These are phyloP conservation scores for Eleginops maclovinus DNA, from an alignment of 2,113 vertebrate genomes.

Conservation along the genomic window DNA sequence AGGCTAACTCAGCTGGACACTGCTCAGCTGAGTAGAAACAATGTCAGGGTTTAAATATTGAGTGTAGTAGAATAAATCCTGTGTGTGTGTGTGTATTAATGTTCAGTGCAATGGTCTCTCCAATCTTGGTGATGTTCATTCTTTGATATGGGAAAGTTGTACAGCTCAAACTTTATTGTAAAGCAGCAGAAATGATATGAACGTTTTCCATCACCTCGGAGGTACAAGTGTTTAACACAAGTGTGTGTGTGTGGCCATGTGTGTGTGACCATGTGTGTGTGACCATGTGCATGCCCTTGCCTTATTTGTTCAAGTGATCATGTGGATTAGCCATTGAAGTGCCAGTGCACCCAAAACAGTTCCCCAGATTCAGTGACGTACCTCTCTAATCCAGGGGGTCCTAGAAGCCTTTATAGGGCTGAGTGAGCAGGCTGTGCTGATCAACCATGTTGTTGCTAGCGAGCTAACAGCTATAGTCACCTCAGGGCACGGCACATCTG, in stretches of 20 bases:
- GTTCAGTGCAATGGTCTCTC: background rate
- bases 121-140: background rate
- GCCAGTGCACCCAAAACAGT: too few species aligned
- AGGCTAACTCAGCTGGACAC: constrained; percentile 2
- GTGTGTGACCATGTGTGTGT: constrained; percentile 18
- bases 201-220: background rate
- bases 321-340: constrained; percentile 64
- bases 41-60: background rate
- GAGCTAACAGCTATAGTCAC: too few species aligned
- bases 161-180: background rate
- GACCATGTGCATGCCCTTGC: constrained; percentile 49
- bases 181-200: background rate
- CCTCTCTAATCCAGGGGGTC: too few species aligned
- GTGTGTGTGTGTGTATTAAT: background rate
- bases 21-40: background rate
- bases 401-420: too few species aligned
- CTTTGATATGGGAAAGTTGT: background rate
- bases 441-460: too few species aligned
- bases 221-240: too few species aligned
- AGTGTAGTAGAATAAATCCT: background rate
- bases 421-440: too few species aligned
- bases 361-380: too few species aligned
- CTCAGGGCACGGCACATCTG: too few species aligned
- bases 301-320: constrained; percentile 59
- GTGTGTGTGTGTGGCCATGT: constrained; percentile 10